A percentile compares a stretch with the other conserved stretches of the same genome.
Conservation (phyloP, 2,888 invertebrate species). For the Ceriagrion tenellum region DNA sequence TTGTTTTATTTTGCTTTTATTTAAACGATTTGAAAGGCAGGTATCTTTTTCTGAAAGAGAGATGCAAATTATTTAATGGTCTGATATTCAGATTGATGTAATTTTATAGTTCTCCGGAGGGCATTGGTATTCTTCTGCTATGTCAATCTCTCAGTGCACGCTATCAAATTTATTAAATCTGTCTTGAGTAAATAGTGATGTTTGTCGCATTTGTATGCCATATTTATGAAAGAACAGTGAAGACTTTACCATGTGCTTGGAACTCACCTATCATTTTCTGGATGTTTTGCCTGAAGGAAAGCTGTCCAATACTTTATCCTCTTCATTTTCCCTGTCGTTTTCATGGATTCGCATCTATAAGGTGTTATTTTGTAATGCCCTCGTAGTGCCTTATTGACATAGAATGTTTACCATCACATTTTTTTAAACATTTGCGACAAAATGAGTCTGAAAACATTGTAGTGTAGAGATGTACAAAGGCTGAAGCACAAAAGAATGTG, state of each 20-base stretch:
- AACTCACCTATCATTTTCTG: neutral
- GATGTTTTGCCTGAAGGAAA: neutral
- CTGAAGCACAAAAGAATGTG: neutral
- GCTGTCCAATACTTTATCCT: neutral
- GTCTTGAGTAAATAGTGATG: neutral
- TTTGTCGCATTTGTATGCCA: neutral
- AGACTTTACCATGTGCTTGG: neutral
- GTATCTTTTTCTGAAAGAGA: conserved; percentile 52
- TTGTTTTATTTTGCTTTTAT: conserved; percentile 8
- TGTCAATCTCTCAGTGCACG: neutral
- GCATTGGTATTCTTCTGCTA: neutral
- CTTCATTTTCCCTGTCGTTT: neutral
- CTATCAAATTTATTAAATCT: neutral
- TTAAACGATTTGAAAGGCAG: conserved; percentile 21
- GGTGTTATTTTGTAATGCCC: neutral
- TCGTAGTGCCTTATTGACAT: neutral
- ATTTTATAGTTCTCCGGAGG: neutral
- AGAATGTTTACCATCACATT: conserved; percentile 11
- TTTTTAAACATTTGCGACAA: neutral
- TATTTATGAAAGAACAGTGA: neutral
- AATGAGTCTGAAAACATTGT: neutral
- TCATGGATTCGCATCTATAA: neutral
- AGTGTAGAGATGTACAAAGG: neutral
- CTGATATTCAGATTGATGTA: conserved; percentile 45
- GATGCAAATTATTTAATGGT: conserved; percentile 29